A percentile compares a stretch with the other conserved stretches of the same genome.
Evolutionary conservation across 2,797 vertebrate species (phyloP).

Genomic region (Brachyalestes nurse): DNA sequence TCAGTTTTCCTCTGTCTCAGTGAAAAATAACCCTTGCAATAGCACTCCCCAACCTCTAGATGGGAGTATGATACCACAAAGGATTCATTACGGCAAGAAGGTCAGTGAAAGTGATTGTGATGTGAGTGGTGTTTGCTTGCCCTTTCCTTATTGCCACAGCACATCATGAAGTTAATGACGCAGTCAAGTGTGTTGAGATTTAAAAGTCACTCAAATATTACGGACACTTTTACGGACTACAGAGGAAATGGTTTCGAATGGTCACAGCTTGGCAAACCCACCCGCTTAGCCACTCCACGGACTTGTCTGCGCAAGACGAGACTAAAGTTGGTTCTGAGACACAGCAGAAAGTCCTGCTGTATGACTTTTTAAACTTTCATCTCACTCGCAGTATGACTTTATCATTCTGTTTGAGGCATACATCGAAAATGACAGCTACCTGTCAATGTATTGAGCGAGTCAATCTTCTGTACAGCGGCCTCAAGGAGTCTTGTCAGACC

Average conservation of each 20-base stretch:
- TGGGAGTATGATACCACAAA: conserved; percentile 67
- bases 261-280: not conserved
- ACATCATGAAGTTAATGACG: conserved; percentile 62
- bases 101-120: conserved; percentile 57
- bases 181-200: conserved; percentile 56
- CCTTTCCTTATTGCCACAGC: conserved; percentile 54
- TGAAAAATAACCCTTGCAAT: not conserved
- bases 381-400: not conserved
- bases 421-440: conserved; percentile 43
- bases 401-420: conserved; percentile 40
- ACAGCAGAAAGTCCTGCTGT: conserved; percentile 5
- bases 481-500: conserved; percentile 44
- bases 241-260: conserved; percentile 17
- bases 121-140: conserved; percentile 55
- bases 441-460: conserved; percentile 44
- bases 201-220: conserved; percentile 57
- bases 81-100: conserved; percentile 13
- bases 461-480: conserved; percentile 32
- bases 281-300: not conserved
- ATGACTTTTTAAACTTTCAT: conserved; percentile 35
- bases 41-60: conserved; percentile 63
- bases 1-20: conserved; percentile 25
- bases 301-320: not conserved
- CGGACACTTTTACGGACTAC: conserved; percentile 26
- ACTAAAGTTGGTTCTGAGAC: conserved; percentile 9